Conservation (phyloP, 1,140 invertebrate species). For the Philopotamus ludificatus region DNA sequence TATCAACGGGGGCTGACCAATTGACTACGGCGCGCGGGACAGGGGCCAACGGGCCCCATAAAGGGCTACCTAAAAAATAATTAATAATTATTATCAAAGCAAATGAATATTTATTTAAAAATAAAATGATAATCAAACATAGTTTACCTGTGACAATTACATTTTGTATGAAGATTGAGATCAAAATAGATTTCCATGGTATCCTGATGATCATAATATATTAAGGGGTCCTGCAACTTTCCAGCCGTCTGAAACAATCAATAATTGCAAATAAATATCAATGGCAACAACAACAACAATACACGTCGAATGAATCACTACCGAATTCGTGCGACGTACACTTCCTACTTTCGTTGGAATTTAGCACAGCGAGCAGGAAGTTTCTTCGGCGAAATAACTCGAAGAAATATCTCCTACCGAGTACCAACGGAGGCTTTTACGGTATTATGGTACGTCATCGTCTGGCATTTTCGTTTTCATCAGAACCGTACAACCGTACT, state of each 20-base stretch:
- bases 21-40: conserved; percentile 50
- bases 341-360: conserved; percentile 14
- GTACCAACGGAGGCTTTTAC: background rate
- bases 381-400: background rate
- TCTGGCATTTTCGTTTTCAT: conserved; percentile 4
- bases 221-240: conserved; percentile 17
- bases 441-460: background rate
- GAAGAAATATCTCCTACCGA: background rate
- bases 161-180: conserved; percentile 18
- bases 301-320: background rate
- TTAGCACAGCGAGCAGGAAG: conserved; percentile 15
- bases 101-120: background rate
- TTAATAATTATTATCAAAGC: background rate
- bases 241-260: conserved; percentile 29
- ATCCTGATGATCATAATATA: conserved; percentile 41
- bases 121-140: background rate
- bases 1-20: conserved; percentile 57
- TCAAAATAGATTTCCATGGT: conserved; percentile 32
- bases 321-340: background rate
- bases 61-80: conserved; percentile 34
- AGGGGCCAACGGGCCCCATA: conserved; percentile 35
- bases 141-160: conserved; percentile 28
- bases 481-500: background rate
- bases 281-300: background rate
- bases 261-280: conserved; percentile 7